Base-by-base conservation (phyloP, 2,888 invertebrate genomes). In the Crossocerus cetratus region DNA sequence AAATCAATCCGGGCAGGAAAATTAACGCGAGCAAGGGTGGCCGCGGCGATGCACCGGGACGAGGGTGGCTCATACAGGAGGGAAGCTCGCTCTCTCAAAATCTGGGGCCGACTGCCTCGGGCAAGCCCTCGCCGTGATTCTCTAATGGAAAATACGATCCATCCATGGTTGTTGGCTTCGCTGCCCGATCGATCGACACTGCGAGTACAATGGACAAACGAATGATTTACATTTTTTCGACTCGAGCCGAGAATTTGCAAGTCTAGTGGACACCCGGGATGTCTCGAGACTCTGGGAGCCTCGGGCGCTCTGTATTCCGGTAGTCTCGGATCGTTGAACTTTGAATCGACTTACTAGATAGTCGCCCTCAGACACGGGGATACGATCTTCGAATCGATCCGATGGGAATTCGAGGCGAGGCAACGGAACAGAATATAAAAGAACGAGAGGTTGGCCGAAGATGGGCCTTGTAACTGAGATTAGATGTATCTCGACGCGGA, bases 1-100 rank as follows among this genome's bases (percentile, higher is more conserved):
- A 74, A 80, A 78, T 81, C 78, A 80, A 76, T 81, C 76, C 76
- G 60, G 58, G 56, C 45, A 58, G 60, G 23, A 61, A 71, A 76
- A 78, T 78, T 78, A 78, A 76, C 69, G 71, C 69, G 65, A 62
- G 66, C 55, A 60, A 66, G 67, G 56, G 32, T 32, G 49, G 65
- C 63, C 53, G 23, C 22, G 42, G 18, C 22, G 42, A 42, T 44
- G 54, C 20, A 55, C 56, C 64, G 63, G n/a, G n/a, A 56, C 22
- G 59, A 44, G 55, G 11, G 45, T n/a, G 21, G 72, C 16, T n/a
- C 8, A 67, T 67, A 66, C 62, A 65, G 23, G 60, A 49, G 20
- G 42, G 32, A 43, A 18, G 8, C 21, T 16, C 49, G 11, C 43
- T n/a, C n/a, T n/a, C 5, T 43, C 23, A 44, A 23, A 71, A 4